A percentile compares a stretch with the other conserved stretches of the same genome.
These are phyloP conservation scores for Frankliniella intonsa DNA, from an alignment of 2,888 invertebrate species.

Conservation along the genomic window DNA sequence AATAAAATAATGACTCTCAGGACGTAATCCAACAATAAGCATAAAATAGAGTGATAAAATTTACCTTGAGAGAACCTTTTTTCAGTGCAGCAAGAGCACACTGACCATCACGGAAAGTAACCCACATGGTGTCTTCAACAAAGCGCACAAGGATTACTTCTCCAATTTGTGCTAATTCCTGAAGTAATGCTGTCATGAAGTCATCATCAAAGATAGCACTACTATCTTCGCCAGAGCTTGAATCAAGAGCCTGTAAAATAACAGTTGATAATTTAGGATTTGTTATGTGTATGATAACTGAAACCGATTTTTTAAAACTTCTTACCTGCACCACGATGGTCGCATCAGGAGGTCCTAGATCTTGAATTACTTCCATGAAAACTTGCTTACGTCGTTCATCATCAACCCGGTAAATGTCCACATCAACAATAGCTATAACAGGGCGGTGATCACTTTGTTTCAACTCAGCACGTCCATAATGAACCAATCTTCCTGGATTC, in stretches of 20 bases:
- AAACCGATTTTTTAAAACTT: background rate
- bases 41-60: background rate
- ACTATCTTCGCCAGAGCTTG: constrained; percentile 43
- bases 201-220: constrained; percentile 71
- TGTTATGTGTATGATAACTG: background rate
- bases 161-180: constrained; percentile 77
- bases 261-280: constrained; percentile 25
- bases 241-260: constrained; percentile 34
- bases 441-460: constrained; percentile 98
- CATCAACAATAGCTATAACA: constrained; percentile 84
- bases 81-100: constrained; percentile 71
- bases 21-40: background rate
- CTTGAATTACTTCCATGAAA: constrained; percentile 77
- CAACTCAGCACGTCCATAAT: constrained; percentile 90
- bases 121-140: constrained; percentile 82
- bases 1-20: constrained; percentile 9
- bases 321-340: constrained; percentile 72
- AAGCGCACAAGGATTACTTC: constrained; percentile 88
- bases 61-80: constrained; percentile 49
- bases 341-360: constrained; percentile 91
- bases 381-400: constrained; percentile 69
- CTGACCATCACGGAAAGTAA: constrained; percentile 87
- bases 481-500: constrained; percentile 72
- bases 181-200: constrained; percentile 71
- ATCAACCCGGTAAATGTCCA: constrained; percentile 79